Conservation (phyloP, 2,797 vertebrate species). For the Cercopithecus petaurista region DNA sequence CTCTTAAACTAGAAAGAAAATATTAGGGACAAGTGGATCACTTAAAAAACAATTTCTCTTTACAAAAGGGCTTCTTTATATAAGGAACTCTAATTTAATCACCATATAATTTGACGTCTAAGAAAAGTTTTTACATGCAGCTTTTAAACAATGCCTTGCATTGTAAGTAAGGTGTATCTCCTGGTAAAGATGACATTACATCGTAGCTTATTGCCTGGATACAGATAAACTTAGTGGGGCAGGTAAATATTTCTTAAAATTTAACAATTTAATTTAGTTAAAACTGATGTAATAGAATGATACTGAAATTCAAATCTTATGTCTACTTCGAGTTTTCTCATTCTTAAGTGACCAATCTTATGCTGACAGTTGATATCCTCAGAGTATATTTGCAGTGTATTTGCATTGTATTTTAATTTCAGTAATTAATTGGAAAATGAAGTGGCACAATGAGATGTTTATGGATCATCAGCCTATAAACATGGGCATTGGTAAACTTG, state of each 20-base stretch:
- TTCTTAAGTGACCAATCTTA: slow-evolving; percentile 19
- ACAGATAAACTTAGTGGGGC: neutral
- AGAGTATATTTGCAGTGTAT: slow-evolving; percentile 35
- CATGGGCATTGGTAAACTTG: slow-evolving; percentile 18
- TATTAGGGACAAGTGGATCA: neutral
- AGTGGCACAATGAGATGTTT: slow-evolving; percentile 51
- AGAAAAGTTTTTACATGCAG: neutral
- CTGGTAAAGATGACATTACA: neutral
- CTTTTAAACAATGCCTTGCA: neutral
- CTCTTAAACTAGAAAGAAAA: slow-evolving; percentile 27
- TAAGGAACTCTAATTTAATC: slow-evolving; percentile 6
- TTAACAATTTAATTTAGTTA: neutral
- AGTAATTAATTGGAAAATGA: slow-evolving; percentile 67
- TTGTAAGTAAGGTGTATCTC: neutral
- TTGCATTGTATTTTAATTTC: slow-evolving; percentile 60
- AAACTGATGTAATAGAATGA: neutral
- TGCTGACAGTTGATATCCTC: slow-evolving; percentile 25
- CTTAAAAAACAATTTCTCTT: slow-evolving; percentile 6
- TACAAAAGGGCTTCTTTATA: slow-evolving; percentile 15
- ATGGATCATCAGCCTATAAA: slow-evolving; percentile 38
- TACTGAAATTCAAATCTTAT: neutral
- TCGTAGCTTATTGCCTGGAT: neutral
- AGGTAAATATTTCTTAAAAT: neutral
- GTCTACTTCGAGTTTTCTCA: neutral
- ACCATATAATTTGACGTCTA: neutral